A percentile compares a stretch with the other conserved stretches of the same genome.
Evolutionary conservation across 2,113 vertebrate genomes (phyloP).

Genomic region (Candoia aspera): DNA sequence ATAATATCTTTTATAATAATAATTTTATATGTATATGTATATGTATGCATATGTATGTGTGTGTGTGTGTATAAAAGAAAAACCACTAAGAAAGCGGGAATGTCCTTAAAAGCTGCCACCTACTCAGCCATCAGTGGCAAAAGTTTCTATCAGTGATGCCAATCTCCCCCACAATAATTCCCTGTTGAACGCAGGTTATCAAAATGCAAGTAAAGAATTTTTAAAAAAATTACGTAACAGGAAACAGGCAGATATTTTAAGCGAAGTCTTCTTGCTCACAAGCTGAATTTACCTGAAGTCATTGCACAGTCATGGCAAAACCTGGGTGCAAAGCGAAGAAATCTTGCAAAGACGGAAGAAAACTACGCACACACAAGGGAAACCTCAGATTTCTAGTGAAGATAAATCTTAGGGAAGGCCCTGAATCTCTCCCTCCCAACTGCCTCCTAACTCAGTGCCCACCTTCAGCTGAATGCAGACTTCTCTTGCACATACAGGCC

Average conservation of each 20-base stretch:
- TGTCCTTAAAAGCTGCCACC: no score
- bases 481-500: background rate
- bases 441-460: background rate
- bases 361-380: background rate
- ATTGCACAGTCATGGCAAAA: background rate
- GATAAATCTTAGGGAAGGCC: background rate
- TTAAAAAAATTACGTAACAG: background rate
- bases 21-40: no score
- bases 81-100: background rate
- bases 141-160: background rate
- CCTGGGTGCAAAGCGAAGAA: background rate
- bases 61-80: background rate
- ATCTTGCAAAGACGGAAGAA: background rate
- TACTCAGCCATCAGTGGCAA: background rate
- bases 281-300: background rate
- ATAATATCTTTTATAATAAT: background rate
- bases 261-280: background rate
- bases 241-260: background rate
- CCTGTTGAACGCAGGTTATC: background rate
- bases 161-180: no score
- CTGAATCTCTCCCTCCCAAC: background rate
- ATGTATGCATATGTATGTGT: no score
- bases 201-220: background rate
- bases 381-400: background rate
- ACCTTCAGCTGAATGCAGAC: background rate